Percentiles rank a stretch among this genome's conserved stretches.
Conservation (phyloP, 2,797 vertebrate species). For the Catamblyrhynchus diadema region DNA sequence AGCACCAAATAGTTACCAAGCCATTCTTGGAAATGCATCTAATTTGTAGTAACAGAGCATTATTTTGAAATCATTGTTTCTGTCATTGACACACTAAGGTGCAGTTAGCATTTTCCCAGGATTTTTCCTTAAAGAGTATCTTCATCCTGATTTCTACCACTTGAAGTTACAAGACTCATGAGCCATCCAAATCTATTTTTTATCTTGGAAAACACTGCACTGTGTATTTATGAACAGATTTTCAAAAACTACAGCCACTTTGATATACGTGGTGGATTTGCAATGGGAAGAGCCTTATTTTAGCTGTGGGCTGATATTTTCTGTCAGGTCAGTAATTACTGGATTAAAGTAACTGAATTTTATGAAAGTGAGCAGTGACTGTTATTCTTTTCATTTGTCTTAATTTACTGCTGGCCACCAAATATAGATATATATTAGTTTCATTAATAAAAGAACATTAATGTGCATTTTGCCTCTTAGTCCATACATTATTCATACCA, state of each 20-base stretch:
- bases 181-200: neutral
- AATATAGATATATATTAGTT: constrained; percentile 67
- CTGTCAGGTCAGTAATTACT: constrained; percentile 61
- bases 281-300: constrained; percentile 41
- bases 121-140: neutral
- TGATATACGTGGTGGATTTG: neutral
- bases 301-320: constrained; percentile 9
- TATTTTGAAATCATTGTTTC: neutral
- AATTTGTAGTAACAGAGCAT: neutral
- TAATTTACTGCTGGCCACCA: constrained; percentile 69
- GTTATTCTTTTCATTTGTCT: constrained; percentile 55
- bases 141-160: neutral
- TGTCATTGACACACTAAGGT: neutral
- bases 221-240: neutral
- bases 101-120: neutral
- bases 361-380: constrained; percentile 52
- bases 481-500: constrained; percentile 75
- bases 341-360: constrained; percentile 63
- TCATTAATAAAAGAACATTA: constrained; percentile 78
- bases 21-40: neutral
- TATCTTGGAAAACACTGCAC: constrained; percentile 17
- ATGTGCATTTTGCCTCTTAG: constrained; percentile 65
- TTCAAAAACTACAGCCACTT: neutral
- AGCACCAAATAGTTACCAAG: constrained; percentile 3
- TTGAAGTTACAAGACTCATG: neutral